Conservation (phyloP, 2,797 vertebrate species). For the Microctenopoma lineatum region DNA sequence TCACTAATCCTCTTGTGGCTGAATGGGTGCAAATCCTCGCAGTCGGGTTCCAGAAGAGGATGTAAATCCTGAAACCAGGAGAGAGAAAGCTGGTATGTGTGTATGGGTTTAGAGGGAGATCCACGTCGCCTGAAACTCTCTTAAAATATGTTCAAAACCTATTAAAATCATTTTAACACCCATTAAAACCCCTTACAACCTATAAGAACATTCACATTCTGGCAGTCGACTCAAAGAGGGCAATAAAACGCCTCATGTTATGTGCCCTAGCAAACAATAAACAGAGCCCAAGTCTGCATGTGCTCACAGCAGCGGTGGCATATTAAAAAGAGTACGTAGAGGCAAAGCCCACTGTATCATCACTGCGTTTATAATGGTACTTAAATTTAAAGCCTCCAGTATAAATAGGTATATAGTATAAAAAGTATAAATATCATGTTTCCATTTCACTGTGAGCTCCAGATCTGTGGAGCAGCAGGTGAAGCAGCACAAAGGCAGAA, state of each 20-base stretch:
- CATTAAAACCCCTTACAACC: slow-evolving; percentile 2
- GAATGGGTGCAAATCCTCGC: neutral
- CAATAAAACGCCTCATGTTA: slow-evolving; percentile 30
- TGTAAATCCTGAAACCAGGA: neutral
- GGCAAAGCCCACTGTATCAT: neutral
- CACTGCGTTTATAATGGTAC: no score
- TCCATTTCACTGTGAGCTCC: no score
- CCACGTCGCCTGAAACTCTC: neutral
- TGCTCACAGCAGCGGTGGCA: neutral
- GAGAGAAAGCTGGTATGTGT: neutral
- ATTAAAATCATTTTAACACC: slow-evolving; percentile 9
- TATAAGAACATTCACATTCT: neutral
- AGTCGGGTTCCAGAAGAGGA: neutral
- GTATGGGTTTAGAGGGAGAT: neutral
- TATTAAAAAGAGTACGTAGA: neutral
- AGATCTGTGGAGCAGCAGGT: no score
- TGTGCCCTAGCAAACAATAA: slow-evolving; percentile 4
- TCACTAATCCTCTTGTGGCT: neutral
- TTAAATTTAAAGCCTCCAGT: no score
- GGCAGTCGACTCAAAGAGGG: neutral
- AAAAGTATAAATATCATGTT: no score
- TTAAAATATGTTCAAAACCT: slow-evolving; percentile 12
- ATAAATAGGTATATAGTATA: no score
- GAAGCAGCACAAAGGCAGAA: no score
- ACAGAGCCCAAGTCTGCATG: slow-evolving; percentile 10